phyloP scores from a whole-genome alignment of 2,888 invertebrate species.

The Linnaemya vulpina region DNA sequence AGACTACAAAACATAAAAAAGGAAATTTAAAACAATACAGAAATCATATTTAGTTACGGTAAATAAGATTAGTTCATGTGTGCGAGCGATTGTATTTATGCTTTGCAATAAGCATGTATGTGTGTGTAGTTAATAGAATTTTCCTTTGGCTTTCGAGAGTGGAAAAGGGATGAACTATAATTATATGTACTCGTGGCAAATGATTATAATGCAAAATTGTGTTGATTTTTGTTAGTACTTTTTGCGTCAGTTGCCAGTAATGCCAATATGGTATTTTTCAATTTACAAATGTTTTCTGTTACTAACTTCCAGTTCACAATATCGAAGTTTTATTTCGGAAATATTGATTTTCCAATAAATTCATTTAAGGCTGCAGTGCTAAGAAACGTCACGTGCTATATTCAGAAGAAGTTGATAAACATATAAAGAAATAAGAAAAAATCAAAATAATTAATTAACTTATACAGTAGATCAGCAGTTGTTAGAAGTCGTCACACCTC shows the following conservation, averaged over 20 bases:
- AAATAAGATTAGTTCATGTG: conserved; percentile 22
- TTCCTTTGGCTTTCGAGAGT: background rate
- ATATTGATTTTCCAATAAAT: too few relatives aligned
- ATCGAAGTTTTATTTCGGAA: too few relatives aligned
- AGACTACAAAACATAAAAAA: conserved; percentile 22
- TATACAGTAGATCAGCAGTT: too few relatives aligned
- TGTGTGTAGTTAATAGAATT: background rate
- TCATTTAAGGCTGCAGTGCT: too few relatives aligned
- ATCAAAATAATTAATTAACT: too few relatives aligned
- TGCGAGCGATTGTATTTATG: background rate
- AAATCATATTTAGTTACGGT: conserved; percentile 50
- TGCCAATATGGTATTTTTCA: background rate
- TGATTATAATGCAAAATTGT: conserved; percentile 4
- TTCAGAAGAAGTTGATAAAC: too few relatives aligned
- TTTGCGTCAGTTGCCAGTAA: background rate
- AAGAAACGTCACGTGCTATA: too few relatives aligned
- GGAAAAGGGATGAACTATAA: conserved; percentile 41
- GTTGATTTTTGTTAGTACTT: background rate
- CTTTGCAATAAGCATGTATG: background rate
- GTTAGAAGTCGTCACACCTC: too few relatives aligned
- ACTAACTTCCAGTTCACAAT: too few relatives aligned
- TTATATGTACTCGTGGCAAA: background rate
- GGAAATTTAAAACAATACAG: conserved; percentile 27
- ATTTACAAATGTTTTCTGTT: background rate
- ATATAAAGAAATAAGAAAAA: too few relatives aligned